Conservation (phyloP, 2,888 invertebrate species). For the Volucella inflata region DNA sequence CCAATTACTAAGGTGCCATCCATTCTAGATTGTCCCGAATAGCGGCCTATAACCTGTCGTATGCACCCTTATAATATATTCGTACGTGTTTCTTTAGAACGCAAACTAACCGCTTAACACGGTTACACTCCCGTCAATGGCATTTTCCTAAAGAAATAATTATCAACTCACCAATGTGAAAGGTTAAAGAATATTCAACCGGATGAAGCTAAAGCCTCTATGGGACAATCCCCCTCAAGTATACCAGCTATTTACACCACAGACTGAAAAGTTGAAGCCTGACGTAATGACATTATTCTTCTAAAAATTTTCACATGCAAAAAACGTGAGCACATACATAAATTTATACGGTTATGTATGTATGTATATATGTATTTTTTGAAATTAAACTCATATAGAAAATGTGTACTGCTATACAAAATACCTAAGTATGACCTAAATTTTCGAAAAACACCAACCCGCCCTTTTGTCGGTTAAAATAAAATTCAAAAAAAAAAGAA, state of each 20-base stretch:
- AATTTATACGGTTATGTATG: too few species aligned
- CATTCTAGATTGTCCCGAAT: constrained; percentile 31
- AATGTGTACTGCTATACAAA: constrained; percentile 2
- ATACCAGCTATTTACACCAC: constrained; percentile 66
- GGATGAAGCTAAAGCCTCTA: constrained; percentile 25
- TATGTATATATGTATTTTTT: constrained; percentile 26
- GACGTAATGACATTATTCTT: constrained; percentile 65
- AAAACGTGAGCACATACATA: neutral
- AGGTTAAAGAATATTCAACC: constrained; percentile 60
- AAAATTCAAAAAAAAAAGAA: neutral
- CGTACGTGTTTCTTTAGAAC: neutral
- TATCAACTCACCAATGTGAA: constrained; percentile 16
- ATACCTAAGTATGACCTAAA: constrained; percentile 61
- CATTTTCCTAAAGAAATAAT: constrained; percentile 48
- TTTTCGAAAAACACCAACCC: constrained; percentile 50
- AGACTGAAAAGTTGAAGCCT: constrained; percentile 61
- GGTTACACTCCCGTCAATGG: constrained; percentile 57
- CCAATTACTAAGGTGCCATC: constrained; percentile 58
- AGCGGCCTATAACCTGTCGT: neutral
- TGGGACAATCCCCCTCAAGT: constrained; percentile 10
- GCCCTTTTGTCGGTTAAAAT: constrained; percentile 7
- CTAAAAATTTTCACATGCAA: constrained; percentile 25
- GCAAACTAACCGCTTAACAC: constrained; percentile 63
- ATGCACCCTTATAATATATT: neutral
- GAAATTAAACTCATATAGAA: constrained; percentile 36